Conservation (phyloP, 2,888 invertebrate species). For the Halictus quadricinctus region DNA sequence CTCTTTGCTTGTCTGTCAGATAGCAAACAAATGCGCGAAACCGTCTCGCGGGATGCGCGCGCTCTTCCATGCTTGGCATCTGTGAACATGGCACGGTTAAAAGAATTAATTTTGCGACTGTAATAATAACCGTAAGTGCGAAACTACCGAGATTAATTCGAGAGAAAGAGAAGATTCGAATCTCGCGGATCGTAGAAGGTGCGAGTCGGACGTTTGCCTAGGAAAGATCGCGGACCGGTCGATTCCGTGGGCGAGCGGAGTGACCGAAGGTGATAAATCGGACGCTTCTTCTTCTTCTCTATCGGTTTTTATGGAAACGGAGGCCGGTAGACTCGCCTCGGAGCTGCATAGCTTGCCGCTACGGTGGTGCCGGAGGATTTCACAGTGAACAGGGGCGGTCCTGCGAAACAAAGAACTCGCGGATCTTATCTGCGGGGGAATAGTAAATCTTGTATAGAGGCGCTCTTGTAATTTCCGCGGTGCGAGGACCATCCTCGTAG, state of each 20-base stretch:
- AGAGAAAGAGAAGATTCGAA: neutral
- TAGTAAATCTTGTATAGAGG: slow-evolving; percentile 45
- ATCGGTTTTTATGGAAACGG: slow-evolving; percentile 9
- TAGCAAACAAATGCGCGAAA: slow-evolving; percentile 37
- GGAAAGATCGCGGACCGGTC: slow-evolving; percentile 1
- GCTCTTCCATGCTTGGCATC: neutral
- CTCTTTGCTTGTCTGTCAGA: slow-evolving; percentile 11
- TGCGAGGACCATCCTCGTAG: neutral
- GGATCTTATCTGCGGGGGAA: slow-evolving; percentile 32
- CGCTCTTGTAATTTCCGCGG: slow-evolving; percentile 20
- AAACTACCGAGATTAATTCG: neutral
- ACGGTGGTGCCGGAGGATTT: slow-evolving; percentile 7
- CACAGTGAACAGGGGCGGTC: slow-evolving; percentile 42
- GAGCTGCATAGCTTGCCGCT: slow-evolving; percentile 59
- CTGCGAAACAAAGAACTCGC: slow-evolving; percentile 41
- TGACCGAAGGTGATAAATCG: slow-evolving; percentile 61
- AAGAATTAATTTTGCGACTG: neutral
- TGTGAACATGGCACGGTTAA: too few relatives aligned
- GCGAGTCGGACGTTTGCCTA: neutral
- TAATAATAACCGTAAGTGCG: neutral
- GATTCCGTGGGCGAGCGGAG: slow-evolving; percentile 26
- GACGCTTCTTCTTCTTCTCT: slow-evolving; percentile 20
- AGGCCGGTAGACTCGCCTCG: slow-evolving; percentile 32
- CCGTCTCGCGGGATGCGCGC: neutral
- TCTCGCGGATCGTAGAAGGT: neutral